phyloP scores from a whole-genome alignment of 2,113 vertebrate species.

The Nannospalax galili region DNA sequence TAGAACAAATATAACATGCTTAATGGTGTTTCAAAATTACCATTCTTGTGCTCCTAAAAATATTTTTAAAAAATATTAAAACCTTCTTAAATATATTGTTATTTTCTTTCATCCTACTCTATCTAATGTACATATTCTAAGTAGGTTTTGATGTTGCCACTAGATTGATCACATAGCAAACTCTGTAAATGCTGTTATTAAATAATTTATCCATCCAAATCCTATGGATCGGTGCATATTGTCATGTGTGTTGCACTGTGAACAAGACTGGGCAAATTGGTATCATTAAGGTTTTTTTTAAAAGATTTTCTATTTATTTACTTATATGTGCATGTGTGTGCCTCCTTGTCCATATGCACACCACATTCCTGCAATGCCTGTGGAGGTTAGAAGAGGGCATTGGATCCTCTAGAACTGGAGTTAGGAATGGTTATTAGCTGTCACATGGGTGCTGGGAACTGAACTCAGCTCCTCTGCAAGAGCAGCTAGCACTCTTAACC shows the following conservation, averaged over 20 bases:
- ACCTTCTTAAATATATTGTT: background rate
- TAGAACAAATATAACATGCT: background rate
- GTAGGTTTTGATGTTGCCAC: background rate
- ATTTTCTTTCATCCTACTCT: background rate
- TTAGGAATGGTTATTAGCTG: too few species aligned
- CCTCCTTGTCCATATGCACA: too few species aligned
- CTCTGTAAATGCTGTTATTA: background rate
- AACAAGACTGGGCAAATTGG: background rate
- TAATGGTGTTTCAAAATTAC: constrained; percentile 6
- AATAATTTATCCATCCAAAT: background rate
- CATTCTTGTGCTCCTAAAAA: constrained; percentile 11
- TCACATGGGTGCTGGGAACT: too few species aligned
- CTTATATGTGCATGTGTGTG: too few species aligned
- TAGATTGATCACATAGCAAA: background rate
- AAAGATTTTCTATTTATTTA: too few species aligned
- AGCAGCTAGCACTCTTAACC: too few species aligned
- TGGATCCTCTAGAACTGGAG: too few species aligned
- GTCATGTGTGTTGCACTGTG: background rate
- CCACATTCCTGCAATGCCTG: too few species aligned
- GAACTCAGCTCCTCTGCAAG: too few species aligned
- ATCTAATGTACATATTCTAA: background rate
- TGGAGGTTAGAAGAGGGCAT: too few species aligned
- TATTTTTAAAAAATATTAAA: background rate
- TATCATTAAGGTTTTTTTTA: background rate
- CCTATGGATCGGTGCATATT: background rate